Conservation (phyloP, 1,140 invertebrate species). For the Sarcophaga bullata region DNA sequence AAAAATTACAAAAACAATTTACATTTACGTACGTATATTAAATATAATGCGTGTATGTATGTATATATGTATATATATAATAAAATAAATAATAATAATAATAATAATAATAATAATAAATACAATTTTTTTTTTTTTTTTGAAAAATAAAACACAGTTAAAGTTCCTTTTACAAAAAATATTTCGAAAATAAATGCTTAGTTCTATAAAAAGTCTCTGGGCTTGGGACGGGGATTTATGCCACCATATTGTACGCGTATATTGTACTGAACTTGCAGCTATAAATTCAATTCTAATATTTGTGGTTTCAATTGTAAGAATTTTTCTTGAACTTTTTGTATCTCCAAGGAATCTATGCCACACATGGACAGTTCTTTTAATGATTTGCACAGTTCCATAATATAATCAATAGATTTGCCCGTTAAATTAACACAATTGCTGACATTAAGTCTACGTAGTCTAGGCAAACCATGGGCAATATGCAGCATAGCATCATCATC, state of each 20-base stretch:
- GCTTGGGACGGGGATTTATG: not conserved
- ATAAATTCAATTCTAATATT: constrained; percentile 33
- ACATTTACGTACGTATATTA: too few relatives aligned
- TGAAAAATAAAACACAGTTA: constrained; percentile 12
- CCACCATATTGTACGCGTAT: constrained; percentile 13
- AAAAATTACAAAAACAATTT: too few relatives aligned
- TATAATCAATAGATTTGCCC: constrained; percentile 49
- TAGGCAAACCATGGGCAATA: constrained; percentile 47
- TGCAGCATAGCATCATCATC: constrained; percentile 51
- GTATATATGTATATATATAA: not conserved
- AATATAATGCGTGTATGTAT: too few relatives aligned
- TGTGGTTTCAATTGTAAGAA: constrained; percentile 29
- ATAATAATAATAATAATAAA: not conserved
- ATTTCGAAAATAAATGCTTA: not conserved
- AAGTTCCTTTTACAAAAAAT: not conserved
- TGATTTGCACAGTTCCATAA: constrained; percentile 47
- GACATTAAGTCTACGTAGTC: constrained; percentile 51
- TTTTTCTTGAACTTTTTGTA: constrained; percentile 44
- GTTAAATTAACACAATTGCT: constrained; percentile 55
- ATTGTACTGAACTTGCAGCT: constrained; percentile 7
- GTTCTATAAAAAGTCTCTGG: not conserved
- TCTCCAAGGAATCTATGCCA: constrained; percentile 53
- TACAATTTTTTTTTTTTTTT: not conserved
- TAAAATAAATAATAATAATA: not conserved
- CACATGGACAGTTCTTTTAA: constrained; percentile 53